Base-by-base conservation (phyloP, 2,888 invertebrate genomes). In the Criorhina ranunculi region DNA sequence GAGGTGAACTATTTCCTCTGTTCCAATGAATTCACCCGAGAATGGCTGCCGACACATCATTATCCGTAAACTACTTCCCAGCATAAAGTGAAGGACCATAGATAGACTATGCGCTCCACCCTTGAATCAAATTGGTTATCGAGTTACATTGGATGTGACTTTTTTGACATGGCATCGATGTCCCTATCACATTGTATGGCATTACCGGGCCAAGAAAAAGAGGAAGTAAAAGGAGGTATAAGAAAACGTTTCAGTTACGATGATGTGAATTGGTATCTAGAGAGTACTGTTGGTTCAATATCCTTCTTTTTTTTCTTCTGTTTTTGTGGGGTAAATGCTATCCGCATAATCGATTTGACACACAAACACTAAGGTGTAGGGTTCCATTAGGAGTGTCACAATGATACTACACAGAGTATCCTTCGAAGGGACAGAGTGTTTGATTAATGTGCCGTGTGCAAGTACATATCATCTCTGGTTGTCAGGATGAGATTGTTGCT, bases 11-110 rank as follows among this genome's bases (percentile, higher is more conserved):
- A 66, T 69, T 60, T 80, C 66, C 66, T 80, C 53, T 66, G 42
- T 59, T 33, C 57, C 35, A 80, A 73, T 35, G 42, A 51, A 73
- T 60, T 53, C 70, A 49, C 76, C 29, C 37, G 69, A 57, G 76
- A 42, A 77, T 59, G 49, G 70, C 59, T 67, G 67, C 70, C 82
- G 82, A 82, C 77, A 82, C 82, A 72, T 82, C 78, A 78, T 82
- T 82, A 82, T 78, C 82, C 72, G 29, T 46, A 82, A 82, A 82
- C 77, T 82, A 81, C 60, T 80, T 60, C 40, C 29, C 33, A 46
- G 46, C 55, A 51, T 55, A 37, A 60, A 64, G 64, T 70, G 49
- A 64, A 81, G 53, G 55, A 40, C 40, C 37, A 35, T 15, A 44
- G 46, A 66, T 37, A 8, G 51, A 35, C 57, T 55, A 19, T 12